Evolutionary conservation across 2,888 invertebrate species (phyloP).

Genomic region (Osmoderma eremita): DNA sequence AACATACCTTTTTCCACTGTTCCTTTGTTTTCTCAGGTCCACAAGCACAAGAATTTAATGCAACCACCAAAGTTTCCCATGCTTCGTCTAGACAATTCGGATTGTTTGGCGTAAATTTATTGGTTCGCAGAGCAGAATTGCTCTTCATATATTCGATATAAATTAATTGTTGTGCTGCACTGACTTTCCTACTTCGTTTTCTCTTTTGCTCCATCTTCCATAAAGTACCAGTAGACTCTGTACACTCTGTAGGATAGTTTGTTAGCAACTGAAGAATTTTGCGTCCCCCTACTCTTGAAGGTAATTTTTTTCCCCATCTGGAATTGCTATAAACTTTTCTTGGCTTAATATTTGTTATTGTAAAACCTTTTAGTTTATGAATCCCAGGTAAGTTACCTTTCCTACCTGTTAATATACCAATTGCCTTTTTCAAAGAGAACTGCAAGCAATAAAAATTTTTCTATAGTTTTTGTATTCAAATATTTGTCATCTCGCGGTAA

Average conservation of each 20-base stretch:
- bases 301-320: neutral
- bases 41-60: too few species aligned
- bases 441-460: too few species aligned
- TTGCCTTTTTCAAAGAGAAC: too few species aligned
- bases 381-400: too few species aligned
- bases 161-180: neutral
- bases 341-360: too few species aligned
- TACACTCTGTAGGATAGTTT: neutral
- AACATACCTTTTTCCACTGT: neutral
- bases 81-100: too few species aligned
- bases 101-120: neutral
- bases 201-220: slow-evolving; percentile 2
- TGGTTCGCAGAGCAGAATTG: neutral
- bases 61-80: too few species aligned
- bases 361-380: too few species aligned
- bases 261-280: neutral
- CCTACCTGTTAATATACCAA: too few species aligned
- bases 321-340: too few species aligned
- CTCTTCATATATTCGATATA: slow-evolving; percentile 3
- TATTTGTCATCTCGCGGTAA: too few species aligned
- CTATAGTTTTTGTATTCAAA: too few species aligned
- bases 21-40: neutral
- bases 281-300: neutral
- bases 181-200: slow-evolving; percentile 1
- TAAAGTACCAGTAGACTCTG: neutral